Evolutionary conservation across 2,797 vertebrate species (phyloP).

Genomic region (Carcharodon carcharias): DNA sequence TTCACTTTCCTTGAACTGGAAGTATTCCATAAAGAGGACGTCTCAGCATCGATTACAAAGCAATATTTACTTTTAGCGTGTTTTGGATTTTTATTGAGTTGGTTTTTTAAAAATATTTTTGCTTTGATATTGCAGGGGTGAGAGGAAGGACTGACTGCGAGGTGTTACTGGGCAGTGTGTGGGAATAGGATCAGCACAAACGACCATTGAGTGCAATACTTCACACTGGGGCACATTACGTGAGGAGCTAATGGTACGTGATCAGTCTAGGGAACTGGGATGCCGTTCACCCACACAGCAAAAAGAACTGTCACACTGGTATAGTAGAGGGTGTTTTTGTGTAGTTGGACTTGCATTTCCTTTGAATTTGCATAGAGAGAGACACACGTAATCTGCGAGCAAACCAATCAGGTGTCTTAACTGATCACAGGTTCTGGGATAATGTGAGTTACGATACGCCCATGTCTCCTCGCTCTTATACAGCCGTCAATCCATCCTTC

Average conservation of each 20-base stretch:
- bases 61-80: not conserved
- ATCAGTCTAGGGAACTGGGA: not conserved
- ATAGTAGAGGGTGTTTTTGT: not conserved
- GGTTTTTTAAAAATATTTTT: not conserved
- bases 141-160: not conserved
- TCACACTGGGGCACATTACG: not conserved
- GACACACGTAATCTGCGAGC: not conserved
- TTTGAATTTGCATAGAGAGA: not conserved
- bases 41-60: not conserved
- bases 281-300: not conserved
- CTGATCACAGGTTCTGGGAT: not conserved
- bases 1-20: not conserved
- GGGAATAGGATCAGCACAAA: not conserved
- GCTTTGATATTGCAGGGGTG: not conserved
- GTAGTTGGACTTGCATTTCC: not conserved
- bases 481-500: not conserved
- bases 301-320: not conserved
- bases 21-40: not conserved
- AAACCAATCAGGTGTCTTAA: not conserved
- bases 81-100: not conserved
- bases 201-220: not conserved
- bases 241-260: not conserved
- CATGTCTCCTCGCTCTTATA: too few species aligned
- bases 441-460: not conserved
- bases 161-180: not conserved